Conservation (phyloP, 2,888 invertebrate species). For the Tachina fera region DNA sequence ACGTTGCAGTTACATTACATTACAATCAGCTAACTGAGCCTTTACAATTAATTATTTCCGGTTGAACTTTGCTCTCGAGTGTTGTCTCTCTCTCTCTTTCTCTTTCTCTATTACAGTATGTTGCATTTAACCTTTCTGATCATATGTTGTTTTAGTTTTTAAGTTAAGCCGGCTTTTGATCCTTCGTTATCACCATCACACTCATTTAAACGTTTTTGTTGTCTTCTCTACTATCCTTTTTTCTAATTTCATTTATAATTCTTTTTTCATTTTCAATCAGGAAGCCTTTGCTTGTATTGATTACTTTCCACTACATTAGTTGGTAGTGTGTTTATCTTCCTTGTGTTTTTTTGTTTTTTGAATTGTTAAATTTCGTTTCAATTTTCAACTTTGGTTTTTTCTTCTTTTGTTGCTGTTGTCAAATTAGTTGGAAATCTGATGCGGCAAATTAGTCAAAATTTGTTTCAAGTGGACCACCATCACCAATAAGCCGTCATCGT, state of each 20-base stretch:
- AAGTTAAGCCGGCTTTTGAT: neutral
- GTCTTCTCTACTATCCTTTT: neutral
- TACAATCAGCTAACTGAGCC: too few species aligned
- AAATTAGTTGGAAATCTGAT: constrained; percentile 78
- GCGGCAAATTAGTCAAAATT: constrained; percentile 73
- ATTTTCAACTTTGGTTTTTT: neutral
- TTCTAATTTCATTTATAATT: constrained; percentile 4
- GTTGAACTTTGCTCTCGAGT: too few species aligned
- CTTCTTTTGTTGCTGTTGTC: constrained; percentile 30
- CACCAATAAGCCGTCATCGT: constrained; percentile 58
- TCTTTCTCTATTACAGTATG: too few species aligned
- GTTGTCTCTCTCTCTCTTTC: too few species aligned
- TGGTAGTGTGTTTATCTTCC: neutral
- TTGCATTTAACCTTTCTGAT: too few species aligned
- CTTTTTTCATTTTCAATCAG: constrained; percentile 20
- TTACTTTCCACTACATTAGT: constrained; percentile 71
- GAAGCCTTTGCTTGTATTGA: constrained; percentile 36
- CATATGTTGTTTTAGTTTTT: neutral
- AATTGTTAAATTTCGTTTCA: constrained; percentile 5
- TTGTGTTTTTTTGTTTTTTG: neutral
- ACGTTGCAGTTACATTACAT: too few species aligned
- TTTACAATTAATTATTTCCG: too few species aligned
- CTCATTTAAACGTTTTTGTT: neutral
- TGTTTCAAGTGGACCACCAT: constrained; percentile 76
- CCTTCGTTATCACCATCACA: neutral